Conservation (phyloP, 2,113 vertebrate genomes). For the Piliocolobus tephrosceles region DNA sequence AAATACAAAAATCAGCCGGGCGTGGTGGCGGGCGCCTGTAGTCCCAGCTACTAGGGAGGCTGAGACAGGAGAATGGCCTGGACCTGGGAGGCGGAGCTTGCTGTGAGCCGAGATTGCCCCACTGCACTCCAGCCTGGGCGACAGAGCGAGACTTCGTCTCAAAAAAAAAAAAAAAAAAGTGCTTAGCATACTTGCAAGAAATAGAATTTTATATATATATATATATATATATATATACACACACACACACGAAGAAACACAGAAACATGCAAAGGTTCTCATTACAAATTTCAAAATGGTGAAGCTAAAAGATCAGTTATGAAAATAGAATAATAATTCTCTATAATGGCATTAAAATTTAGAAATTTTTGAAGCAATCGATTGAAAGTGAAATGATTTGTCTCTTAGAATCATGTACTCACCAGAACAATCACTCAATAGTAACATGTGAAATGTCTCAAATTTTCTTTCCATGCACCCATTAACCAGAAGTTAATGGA, state of each 20-base stretch:
- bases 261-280: background rate
- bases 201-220: background rate
- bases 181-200: background rate
- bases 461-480: background rate
- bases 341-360: background rate
- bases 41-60: too few relatives aligned
- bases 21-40: too few relatives aligned
- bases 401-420: background rate
- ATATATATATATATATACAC: rapidly evolving
- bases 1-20: too few relatives aligned
- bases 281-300: background rate
- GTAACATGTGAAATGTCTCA: background rate
- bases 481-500: background rate
- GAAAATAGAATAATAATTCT: background rate
- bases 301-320: background rate
- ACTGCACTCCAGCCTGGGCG: too few relatives aligned
- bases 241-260: background rate
- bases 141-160: too few relatives aligned
- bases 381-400: background rate
- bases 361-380: background rate
- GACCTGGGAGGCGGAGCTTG: too few relatives aligned
- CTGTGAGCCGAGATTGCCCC: too few relatives aligned
- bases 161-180: background rate
- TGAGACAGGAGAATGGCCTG: too few relatives aligned
- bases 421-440: background rate